phyloP scores from a whole-genome alignment of 2,113 vertebrate species.

The Protobothrops flavoviridis region DNA sequence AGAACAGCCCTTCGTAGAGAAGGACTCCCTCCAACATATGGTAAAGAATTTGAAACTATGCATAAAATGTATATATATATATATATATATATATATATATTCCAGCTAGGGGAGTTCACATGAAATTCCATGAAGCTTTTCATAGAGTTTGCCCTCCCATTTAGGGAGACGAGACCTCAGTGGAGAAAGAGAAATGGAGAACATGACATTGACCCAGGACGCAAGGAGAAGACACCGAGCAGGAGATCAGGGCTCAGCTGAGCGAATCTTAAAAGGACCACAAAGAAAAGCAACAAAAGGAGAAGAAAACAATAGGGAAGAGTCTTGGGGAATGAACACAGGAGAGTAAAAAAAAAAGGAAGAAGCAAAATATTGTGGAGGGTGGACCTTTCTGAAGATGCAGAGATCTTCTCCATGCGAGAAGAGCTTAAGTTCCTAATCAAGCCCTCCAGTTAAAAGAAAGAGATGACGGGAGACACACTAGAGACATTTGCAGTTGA shows the following conservation, averaged over 20 bases:
- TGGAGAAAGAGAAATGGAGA: neutral
- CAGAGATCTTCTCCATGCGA: neutral
- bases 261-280: neutral
- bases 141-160: neutral
- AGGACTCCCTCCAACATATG: neutral
- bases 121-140: neutral
- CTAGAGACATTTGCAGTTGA: neutral
- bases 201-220: neutral
- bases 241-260: neutral
- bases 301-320: neutral
- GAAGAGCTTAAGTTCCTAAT: neutral
- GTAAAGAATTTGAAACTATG: neutral
- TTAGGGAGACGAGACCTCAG: neutral
- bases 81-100: neutral
- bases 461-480: neutral
- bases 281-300: neutral
- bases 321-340: neutral
- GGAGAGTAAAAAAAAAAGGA: neutral
- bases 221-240: no score
- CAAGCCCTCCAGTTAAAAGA: neutral
- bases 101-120: neutral
- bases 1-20: neutral
- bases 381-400: neutral
- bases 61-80: neutral
- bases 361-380: neutral